A percentile compares a stretch with the other conserved stretches of the same genome.
These are phyloP conservation scores for Sardinella longiceps DNA, from an alignment of 2,797 vertebrate genomes.

Conservation along the genomic window DNA sequence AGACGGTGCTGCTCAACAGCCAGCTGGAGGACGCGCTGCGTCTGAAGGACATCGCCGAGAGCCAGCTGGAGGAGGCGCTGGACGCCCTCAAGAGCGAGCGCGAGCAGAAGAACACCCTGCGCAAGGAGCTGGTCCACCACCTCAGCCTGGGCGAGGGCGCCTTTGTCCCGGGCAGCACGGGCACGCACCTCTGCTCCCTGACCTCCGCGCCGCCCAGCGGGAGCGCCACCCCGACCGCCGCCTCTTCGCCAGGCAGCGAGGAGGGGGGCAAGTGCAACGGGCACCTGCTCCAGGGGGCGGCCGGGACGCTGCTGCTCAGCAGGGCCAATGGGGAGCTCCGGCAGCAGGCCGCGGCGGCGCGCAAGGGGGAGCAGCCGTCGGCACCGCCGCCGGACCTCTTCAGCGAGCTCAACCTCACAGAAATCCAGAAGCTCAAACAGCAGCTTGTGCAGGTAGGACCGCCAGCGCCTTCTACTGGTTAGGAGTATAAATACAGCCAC, in stretches of 20 bases:
- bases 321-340: constrained; percentile 82
- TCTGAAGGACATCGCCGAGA: constrained; percentile 90
- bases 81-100: constrained; percentile 92
- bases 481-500: no score
- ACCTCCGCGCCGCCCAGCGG: constrained; percentile 83
- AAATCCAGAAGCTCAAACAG: constrained; percentile 95
- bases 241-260: constrained; percentile 68
- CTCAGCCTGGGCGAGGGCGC: constrained; percentile 88
- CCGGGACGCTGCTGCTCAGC: constrained; percentile 67
- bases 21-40: constrained; percentile 91
- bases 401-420: constrained; percentile 93
- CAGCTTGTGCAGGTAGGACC: constrained; percentile 87
- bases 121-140: constrained; percentile 92
- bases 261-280: constrained; percentile 70
- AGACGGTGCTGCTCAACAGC: constrained; percentile 86
- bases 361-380: constrained; percentile 71
- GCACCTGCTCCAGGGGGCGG: constrained; percentile 70
- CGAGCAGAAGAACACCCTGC: constrained; percentile 89
- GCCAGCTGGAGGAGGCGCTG: constrained; percentile 91
- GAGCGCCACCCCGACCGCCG: constrained; percentile 74
- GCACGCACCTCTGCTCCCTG: constrained; percentile 83
- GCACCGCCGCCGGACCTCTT: constrained; percentile 83
- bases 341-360: constrained; percentile 62
- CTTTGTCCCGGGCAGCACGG: constrained; percentile 76
- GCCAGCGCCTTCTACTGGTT: constrained; percentile 32